These are phyloP conservation scores for Pachycephala philippinensis DNA, from an alignment of 2,113 vertebrate genomes.

Conservation along the genomic window DNA sequence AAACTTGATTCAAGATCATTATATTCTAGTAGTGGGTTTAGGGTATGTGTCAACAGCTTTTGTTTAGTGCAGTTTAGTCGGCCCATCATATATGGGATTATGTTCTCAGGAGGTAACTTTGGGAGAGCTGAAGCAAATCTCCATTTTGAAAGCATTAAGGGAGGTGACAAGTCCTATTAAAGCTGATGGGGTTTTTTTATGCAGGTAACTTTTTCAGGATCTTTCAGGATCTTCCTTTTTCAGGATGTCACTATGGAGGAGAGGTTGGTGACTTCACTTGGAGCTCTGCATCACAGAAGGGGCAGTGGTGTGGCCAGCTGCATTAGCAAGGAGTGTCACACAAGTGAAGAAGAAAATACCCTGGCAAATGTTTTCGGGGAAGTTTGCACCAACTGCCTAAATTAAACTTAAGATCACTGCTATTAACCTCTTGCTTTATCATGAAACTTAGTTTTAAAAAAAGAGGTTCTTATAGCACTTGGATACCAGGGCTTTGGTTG, in stretches of 20 bases:
- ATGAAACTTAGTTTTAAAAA: neutral
- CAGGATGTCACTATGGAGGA: neutral
- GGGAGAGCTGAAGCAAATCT: neutral
- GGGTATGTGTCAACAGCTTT: neutral
- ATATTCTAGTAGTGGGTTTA: neutral
- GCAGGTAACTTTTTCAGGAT: neutral
- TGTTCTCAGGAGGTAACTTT: neutral
- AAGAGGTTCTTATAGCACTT: neutral
- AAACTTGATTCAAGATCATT: neutral
- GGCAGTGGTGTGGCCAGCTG: neutral
- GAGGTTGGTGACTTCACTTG: neutral
- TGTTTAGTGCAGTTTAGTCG: neutral
- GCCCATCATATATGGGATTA: neutral
- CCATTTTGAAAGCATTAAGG: neutral
- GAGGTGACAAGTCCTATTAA: neutral
- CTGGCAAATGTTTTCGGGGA: neutral
- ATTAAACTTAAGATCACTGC: neutral
- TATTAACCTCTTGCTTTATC: neutral
- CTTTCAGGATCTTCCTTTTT: neutral
- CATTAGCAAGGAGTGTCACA: neutral
- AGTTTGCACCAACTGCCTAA: neutral
- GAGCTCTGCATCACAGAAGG: neutral
- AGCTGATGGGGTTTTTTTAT: neutral
- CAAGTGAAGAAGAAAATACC: neutral
- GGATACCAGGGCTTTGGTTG: neutral